Evolutionary conservation across 92 coral and sea anemone species (phyloP), one percentile per base, ranked within the genome.

Genomic region (Montipora capitata): DNA sequence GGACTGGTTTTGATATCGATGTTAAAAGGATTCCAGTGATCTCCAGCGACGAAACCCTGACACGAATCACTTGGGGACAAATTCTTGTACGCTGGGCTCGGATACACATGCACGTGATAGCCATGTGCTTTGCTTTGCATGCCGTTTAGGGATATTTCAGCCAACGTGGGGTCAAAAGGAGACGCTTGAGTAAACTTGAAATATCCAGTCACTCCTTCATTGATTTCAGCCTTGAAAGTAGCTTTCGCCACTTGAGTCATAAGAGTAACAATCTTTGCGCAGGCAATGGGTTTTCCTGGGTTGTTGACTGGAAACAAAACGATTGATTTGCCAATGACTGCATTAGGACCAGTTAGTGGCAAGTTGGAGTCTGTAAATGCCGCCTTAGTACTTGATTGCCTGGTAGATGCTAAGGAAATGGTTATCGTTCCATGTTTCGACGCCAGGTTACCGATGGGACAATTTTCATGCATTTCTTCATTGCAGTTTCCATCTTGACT

Each of bases 21-120:
- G 13, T 87, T 83, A 78, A 89, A 96, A 48, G 99, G 99, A 80
- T 92, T 94, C 91, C 96, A 95, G 77, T 97, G 99, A 54, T 85
- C 98, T 13, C 98, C 98, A 3, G 94, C 95, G 13, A 78, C 64
- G 3, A 44, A 75, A 2, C 13, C 66, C 7, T 91, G 68, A 38
- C 99, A 97, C 20, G 93, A 90, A 27, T 35, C 80, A 48, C 68
- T 91, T 9, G 76, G 83, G 7, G 83, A 62, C 10, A 91, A 71
- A 40, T 57, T 44, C 82, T 85, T 91, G 75, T 95, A 93, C 44
- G 80, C 38, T 5, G 98, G 98, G 62, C 94, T 95, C 57, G 96
- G 96, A 79, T 87, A 97, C 18, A 87, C 94, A 78, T 97, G 99
- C 0, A 97, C 95, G 71, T 97, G 99, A 65, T 87, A 97, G 0